phyloP scores from a whole-genome alignment of 2,888 invertebrate genomes.

The Criorhina ranunculi region DNA sequence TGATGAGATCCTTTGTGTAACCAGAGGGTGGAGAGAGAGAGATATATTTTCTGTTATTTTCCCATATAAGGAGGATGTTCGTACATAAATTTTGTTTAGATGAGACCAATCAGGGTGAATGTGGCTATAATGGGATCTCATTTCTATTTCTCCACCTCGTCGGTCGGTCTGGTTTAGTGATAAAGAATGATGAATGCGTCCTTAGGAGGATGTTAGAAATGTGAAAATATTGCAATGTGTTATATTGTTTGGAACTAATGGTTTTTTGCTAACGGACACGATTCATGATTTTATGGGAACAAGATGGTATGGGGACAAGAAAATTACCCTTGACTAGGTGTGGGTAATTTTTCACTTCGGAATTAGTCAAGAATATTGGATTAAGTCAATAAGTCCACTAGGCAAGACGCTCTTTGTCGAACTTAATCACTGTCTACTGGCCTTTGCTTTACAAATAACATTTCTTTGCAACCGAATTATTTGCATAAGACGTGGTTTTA shows the following conservation, averaged over 20 bases:
- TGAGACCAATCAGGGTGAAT: conserved; percentile 57
- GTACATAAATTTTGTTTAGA: conserved; percentile 58
- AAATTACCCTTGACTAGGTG: too few species aligned
- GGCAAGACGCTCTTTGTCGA: too few species aligned
- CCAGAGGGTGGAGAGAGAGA: background rate
- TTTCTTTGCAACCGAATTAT: too few species aligned
- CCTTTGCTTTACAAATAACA: too few species aligned
- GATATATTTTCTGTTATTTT: conserved; percentile 11
- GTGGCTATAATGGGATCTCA: conserved; percentile 55
- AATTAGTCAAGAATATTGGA: too few species aligned
- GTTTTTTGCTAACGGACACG: background rate
- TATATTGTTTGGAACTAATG: background rate
- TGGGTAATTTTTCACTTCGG: too few species aligned
- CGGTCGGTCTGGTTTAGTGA: conserved; percentile 4
- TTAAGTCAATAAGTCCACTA: too few species aligned
- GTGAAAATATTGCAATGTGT: conserved; percentile 33
- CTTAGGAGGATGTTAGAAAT: conserved; percentile 1
- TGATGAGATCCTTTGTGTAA: conserved; percentile 39
- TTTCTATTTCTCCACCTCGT: conserved; percentile 29
- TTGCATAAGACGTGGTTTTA: too few species aligned
- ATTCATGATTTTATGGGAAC: background rate
- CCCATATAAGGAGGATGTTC: conserved; percentile 11
- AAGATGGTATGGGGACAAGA: background rate
- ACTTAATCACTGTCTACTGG: too few species aligned
- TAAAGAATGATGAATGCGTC: conserved; percentile 48